Evolutionary conservation across 2,797 vertebrate species (phyloP).

Genomic region (Ciconia nigra): DNA sequence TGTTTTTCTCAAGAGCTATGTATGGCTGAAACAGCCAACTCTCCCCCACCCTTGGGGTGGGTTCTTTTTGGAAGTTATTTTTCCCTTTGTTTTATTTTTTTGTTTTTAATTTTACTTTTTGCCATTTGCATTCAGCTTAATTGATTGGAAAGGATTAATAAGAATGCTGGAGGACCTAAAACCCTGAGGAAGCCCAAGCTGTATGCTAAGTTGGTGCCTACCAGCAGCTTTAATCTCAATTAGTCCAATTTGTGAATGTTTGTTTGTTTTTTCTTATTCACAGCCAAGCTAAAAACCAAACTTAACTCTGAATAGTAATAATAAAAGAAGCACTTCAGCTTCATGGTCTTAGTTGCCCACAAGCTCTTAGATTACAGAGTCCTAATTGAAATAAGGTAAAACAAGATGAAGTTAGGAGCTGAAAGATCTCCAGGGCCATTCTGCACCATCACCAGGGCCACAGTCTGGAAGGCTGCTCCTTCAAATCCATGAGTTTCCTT

Average conservation of each 20-base stretch:
- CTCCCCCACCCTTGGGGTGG: background rate
- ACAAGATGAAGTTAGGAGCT: background rate
- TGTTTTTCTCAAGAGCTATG: background rate
- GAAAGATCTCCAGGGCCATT: background rate
- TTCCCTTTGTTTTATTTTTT: background rate
- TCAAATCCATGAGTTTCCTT: background rate
- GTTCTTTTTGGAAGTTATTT: background rate
- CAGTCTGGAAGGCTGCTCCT: background rate
- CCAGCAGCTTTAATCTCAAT: constrained; percentile 43
- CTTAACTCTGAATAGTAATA: constrained; percentile 29
- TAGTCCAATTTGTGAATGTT: constrained; percentile 40
- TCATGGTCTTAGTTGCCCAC: background rate
- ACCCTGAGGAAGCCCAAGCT: background rate
- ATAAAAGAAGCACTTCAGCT: constrained; percentile 13
- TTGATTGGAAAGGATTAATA: constrained; percentile 4
- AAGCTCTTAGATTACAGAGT: background rate
- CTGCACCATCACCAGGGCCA: too few relatives aligned
- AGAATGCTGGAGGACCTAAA: background rate
- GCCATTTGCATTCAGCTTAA: background rate
- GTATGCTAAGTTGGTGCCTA: background rate
- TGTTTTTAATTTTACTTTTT: background rate
- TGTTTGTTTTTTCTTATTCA: constrained; percentile 45
- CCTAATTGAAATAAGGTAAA: background rate
- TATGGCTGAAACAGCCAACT: background rate
- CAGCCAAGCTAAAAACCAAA: constrained; percentile 51